Base-by-base conservation (phyloP, 2,797 vertebrate genomes). In the Balearica regulorum region DNA sequence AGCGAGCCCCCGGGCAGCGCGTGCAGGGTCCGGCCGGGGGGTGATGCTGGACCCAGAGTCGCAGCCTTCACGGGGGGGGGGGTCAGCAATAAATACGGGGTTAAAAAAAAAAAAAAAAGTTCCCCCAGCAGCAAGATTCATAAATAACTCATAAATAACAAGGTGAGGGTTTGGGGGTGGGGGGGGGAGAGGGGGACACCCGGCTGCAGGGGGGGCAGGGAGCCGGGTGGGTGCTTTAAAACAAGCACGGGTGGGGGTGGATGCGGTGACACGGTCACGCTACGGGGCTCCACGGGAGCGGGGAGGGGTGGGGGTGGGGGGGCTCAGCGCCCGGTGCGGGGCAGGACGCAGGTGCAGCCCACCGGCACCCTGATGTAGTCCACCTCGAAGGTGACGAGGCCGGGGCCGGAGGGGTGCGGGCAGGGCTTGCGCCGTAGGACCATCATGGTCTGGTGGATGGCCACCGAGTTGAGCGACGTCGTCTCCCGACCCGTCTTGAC, bases 321-420 rank as follows among this genome's bases (percentile, higher is more conserved):
- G 5, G 25, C 7, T 95, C 82, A 97, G 75, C 55, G 31, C 4
- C 15, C 35, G 3, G 94, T 95, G 64, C 96, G 94, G 69, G 98
- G 97, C 57, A 97, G 93, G 33, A 96, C 98, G 4, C 99, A 99
- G 69, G 98, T 98, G 48, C 99, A 99, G 61, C 98, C 99, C 37
- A 99, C 98, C 0, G 98, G 94, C 28, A 99, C 98, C 0, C 68
- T 12, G 46, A 98, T 98, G 95, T 68, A 97, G 10, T 98, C 95
- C 1, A 95, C 44, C 16, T 96, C 80, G 18, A 98, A 97, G 73
- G 64, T 5, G 7, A 97, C 98, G 37, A 77, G 66, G 3, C 89
- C 83, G 0, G 16, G 65, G 3, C 9, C 11, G 6, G 80, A 3
- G 3, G 18, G 21, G 0, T n/a, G 58, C 0, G 91, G 18, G 39